Evolutionary conservation across 2,113 vertebrate species (phyloP).

Genomic region (Heterotis niloticus): DNA sequence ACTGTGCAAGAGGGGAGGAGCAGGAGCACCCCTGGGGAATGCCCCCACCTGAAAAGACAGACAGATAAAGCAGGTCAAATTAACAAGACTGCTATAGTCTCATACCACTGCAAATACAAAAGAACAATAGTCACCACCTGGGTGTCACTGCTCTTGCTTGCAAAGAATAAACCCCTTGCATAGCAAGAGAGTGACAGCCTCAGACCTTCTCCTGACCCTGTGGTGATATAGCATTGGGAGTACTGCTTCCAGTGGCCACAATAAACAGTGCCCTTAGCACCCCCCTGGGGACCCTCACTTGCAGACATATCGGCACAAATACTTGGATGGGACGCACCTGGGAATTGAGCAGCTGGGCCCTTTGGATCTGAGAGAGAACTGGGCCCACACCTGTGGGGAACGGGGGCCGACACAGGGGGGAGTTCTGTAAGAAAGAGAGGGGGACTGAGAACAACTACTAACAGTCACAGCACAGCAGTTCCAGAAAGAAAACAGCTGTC

Average conservation of each 20-base stretch:
- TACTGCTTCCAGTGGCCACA: too few species aligned
- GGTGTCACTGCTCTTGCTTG: too few species aligned
- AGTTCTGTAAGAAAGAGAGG: conserved; percentile 62
- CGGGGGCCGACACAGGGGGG: conserved; percentile 78
- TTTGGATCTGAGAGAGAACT: conserved; percentile 85
- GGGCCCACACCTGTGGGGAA: conserved; percentile 79
- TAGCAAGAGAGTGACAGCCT: too few species aligned
- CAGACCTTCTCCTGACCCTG: too few species aligned
- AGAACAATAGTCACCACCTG: too few species aligned
- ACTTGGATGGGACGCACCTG: conserved; percentile 47
- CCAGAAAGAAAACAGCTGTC: neutral
- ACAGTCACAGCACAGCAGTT: neutral
- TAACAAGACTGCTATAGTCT: neutral
- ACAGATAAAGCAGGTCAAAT: conserved; percentile 11
- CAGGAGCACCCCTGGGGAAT: conserved; percentile 54
- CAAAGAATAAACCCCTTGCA: too few species aligned
- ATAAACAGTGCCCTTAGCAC: too few species aligned
- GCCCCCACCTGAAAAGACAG: conserved; percentile 66
- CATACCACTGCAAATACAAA: too few species aligned
- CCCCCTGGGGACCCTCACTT: too few species aligned
- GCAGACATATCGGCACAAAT: neutral
- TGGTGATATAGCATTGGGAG: neutral
- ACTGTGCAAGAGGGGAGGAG: conserved; percentile 65
- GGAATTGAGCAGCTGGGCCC: conserved; percentile 79
- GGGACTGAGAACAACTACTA: neutral